Conservation (phyloP, 2,888 invertebrate species). For the Eugnorisma glareosa region DNA sequence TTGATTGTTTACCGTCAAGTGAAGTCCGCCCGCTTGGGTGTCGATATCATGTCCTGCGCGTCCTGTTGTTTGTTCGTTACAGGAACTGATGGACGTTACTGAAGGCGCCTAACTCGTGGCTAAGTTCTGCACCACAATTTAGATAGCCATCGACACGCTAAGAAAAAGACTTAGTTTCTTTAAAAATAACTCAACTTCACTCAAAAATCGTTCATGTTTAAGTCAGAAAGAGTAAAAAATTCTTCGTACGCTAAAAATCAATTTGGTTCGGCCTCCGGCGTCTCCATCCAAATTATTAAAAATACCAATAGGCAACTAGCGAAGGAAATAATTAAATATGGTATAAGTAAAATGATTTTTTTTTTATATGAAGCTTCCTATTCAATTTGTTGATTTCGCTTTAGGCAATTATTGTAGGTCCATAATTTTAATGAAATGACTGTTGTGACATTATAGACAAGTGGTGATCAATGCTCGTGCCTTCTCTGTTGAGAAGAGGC, state of each 20-base stretch:
- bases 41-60: not conserved
- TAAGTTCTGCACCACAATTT: not conserved
- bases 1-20: not conserved
- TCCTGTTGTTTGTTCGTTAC: not conserved
- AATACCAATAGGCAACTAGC: conserved; percentile 33
- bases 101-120: not conserved
- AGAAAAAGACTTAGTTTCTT: not conserved
- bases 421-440: not conserved
- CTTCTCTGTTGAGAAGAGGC: too few species aligned
- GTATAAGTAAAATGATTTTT: conserved; percentile 9
- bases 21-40: not conserved
- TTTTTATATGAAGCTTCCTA: not conserved
- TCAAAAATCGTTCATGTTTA: not conserved
- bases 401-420: not conserved
- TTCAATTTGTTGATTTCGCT: conserved; percentile 1
- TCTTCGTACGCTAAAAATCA: conserved; percentile 27
- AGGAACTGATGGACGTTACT: not conserved
- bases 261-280: conserved; percentile 38
- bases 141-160: not conserved
- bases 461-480: too few species aligned
- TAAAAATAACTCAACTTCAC: not conserved
- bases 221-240: conserved; percentile 14
- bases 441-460: not conserved
- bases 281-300: conserved; percentile 26
- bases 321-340: conserved; percentile 25